Evolutionary conservation across 2,113 vertebrate species (phyloP), one percentile per base, ranked within the genome.

Genomic region (Phasianus colchicus): DNA sequence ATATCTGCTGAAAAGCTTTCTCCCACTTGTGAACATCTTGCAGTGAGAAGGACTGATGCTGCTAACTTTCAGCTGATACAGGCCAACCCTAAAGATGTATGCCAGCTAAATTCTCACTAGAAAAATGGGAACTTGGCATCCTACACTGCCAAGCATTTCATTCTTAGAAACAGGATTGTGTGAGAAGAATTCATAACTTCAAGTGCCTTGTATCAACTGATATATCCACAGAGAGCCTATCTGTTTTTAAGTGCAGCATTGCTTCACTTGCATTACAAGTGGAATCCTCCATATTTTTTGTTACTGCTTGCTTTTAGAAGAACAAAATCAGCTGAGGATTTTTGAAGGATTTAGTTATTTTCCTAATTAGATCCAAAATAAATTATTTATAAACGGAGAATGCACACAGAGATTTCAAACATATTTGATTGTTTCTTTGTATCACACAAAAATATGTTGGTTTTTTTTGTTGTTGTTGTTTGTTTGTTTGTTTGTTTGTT

Each of bases 91-190:
- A 75, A 86, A 92, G 47, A 55, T 48, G 43, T 3, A 13, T 32
- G 16, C 34, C 74, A 86, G 70, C 52, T 67, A 36, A 71, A 89
- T 75, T 84, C 66, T 81, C 38, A 6, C 24, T 75, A 75, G 47
- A 65, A 48, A 90, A 74, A 64, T 5, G 38, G 89, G 73, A 90
- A 84, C 24, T 92, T 22, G 38, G 25, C 70, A 57, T 75, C 10
- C 2, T 48, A 24, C 3, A 3, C 36, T 83, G 48, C 63, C 71
- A 73, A 69, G 64, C 17, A n/a, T 75, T 86, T 82, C 21, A 45
- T 85, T 94, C 78, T 92, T 73, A 82, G 84, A 90, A 83, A 78
- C 11, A 88, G 77, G 50, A 50, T 34, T 58, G 21, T 74, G 20
- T 88, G 91, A 78, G 43, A 55, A 52, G 29, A 52, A 69, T 90